Evolutionary conservation across 2,797 vertebrate genomes (phyloP), one percentile per base, ranked within the genome.

Genomic region (Thamnophis elegans): DNA sequence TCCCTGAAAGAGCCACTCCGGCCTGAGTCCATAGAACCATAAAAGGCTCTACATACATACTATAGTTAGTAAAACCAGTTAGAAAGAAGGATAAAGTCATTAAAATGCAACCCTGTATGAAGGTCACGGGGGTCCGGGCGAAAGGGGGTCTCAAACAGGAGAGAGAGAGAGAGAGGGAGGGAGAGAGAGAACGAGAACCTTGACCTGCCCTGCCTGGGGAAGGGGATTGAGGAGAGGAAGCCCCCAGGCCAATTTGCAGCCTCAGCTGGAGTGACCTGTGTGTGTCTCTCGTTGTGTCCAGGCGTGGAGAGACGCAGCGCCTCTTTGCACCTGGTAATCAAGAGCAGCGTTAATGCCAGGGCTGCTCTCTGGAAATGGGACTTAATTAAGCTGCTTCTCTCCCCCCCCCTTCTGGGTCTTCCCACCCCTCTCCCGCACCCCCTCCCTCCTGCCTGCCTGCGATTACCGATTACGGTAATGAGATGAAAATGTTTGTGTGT

Each of bases 321-420:
- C 94, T 68, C 85, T 94, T 95, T 1, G 53, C 0, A 0, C 94
- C 85, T 95, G 94, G 96, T 96, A 96, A 97, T 96, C 96, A 97
- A 96, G 95, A 96, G 96, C 95, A 94, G 96, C 96, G 94, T 96
- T 97, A 97, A 94, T 94, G 94, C 91, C 93, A 93, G 91, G 96
- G 96, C 96, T 97, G 97, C 97, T 97, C 96, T 96, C 18, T 91
- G 93, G 96, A 96, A 97, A 95, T 95, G 97, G 96, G 97, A 97
- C 97, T 97, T 98, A 98, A 98, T 97, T 97, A 97, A 97, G 98
- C 97, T 97, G 97, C 96, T 98, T 97, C 97, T 97, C 97, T 96
- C 82, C 93, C 95, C 13, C 53, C n/a, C 26, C 7, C 1, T n/a
- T n/a, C n/a, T n/a, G n/a, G n/a, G n/a, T n/a, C n/a, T n/a, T 13